Evolutionary conservation across 2,113 vertebrate genomes (phyloP).

Genomic region (Hystrix cristata): DNA sequence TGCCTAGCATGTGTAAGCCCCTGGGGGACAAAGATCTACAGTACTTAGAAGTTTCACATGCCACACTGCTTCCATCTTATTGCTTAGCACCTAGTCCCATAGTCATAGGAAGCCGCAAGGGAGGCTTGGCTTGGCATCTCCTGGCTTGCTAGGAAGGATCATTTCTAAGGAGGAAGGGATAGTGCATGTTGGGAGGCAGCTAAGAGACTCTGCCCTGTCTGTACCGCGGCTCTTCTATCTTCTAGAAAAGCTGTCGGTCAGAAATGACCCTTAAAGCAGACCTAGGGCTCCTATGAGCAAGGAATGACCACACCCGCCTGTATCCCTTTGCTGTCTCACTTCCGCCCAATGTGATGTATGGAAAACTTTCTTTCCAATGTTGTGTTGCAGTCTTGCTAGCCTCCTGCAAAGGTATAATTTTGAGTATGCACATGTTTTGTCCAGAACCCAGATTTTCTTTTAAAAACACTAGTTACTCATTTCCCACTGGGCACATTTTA

Average conservation of each 20-base stretch:
- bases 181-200: neutral
- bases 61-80: neutral
- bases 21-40: too few relatives aligned
- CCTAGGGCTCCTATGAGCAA: too few relatives aligned
- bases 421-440: neutral
- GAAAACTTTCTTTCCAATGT: neutral
- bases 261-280: neutral
- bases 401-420: neutral
- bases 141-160: neutral
- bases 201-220: neutral
- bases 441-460: conserved; percentile 29
- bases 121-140: neutral
- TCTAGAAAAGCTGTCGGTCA: neutral
- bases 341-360: neutral
- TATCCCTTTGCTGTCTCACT: neutral
- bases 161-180: neutral
- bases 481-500: neutral
- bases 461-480: neutral
- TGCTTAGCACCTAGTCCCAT: neutral
- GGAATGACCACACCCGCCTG: neutral
- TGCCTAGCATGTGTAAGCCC: neutral
- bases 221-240: neutral
- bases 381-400: neutral
- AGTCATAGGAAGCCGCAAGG: neutral
- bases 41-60: neutral